Conservation (phyloP, 2,797 vertebrate species). For the Melopsittacus undulatus region DNA sequence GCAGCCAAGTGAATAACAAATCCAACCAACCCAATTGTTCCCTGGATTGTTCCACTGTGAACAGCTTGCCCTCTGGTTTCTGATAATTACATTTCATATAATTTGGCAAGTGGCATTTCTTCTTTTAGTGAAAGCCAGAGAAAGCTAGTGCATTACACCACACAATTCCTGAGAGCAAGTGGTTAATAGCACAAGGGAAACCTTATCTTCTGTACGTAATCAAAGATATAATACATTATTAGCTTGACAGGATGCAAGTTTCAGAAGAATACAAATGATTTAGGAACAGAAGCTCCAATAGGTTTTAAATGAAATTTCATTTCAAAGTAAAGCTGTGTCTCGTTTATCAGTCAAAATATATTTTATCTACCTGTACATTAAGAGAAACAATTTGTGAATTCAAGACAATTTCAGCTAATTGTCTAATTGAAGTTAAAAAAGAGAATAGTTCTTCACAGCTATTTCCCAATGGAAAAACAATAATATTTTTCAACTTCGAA, state of each 20-base stretch:
- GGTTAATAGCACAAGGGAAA: background rate
- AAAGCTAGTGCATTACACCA: background rate
- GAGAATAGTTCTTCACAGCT: background rate
- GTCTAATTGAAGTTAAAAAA: accelerated
- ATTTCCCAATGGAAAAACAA: background rate
- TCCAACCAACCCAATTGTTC: background rate
- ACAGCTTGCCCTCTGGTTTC: background rate
- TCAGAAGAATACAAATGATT: background rate
- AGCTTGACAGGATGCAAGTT: background rate
- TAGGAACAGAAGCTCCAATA: background rate
- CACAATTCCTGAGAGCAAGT: background rate
- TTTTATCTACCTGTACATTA: background rate
- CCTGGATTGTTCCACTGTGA: background rate
- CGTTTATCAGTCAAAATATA: background rate
- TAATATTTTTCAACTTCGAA: background rate
- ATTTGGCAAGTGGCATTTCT: background rate
- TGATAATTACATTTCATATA: background rate
- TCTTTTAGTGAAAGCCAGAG: background rate
- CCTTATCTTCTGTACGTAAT: background rate
- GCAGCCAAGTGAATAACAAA: background rate
- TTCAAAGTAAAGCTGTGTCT: background rate
- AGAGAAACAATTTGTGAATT: background rate
- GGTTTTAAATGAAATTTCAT: background rate
- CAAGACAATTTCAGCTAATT: background rate
- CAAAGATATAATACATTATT: background rate